Evolutionary conservation across 2,113 vertebrate species (phyloP), one percentile per base, ranked within the genome.

Genomic region (Psephotus haematonotus): DNA sequence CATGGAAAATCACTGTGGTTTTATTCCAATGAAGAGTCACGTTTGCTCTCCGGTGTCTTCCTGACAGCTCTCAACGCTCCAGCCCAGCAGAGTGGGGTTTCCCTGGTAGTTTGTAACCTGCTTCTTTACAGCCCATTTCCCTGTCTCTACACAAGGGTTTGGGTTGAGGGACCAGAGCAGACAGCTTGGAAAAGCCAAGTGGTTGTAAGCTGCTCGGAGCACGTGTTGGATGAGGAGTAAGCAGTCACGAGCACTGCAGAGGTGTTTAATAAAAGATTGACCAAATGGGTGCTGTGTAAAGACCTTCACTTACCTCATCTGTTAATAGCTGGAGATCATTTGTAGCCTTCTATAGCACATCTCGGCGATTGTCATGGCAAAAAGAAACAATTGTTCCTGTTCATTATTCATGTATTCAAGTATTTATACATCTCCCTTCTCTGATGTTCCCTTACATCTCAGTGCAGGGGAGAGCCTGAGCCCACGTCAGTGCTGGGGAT

Each of bases 71-170:
- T 65, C 6, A 47, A 28, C 13, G 80, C 68, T 59, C 17, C 18
- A 53, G 22, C 17, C 6, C 7, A 16, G 35, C 60, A 82, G 44
- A 0, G 0, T 0, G 0, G 59, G 10, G 18, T 43, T 67, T 35
- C 62, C 25, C 13, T 6, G 12, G 4, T 31, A 33, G 5, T 46
- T 23, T 14, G 16, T 10, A 27, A 11, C 35, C 22, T 35, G 1
- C 18, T 63, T 33, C 20, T 55, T 43, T 18, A 11, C 20, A 44
- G 33, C 37, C 37, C 27, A 1, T 64, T 75, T 31, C 63, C 28
- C 35, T 39, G n/a, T n/a, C 49, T 64, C 16, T 14, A 11, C 1
- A 1, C 13, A 4, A 39, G 0, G 2, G 13, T 7, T n/a, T 1
- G 2, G 39, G 46, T 59, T 53, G 41, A 16, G 39, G 14, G 41